Conservation (phyloP, 2,113 vertebrate species). For the Camelus bactrianus region DNA sequence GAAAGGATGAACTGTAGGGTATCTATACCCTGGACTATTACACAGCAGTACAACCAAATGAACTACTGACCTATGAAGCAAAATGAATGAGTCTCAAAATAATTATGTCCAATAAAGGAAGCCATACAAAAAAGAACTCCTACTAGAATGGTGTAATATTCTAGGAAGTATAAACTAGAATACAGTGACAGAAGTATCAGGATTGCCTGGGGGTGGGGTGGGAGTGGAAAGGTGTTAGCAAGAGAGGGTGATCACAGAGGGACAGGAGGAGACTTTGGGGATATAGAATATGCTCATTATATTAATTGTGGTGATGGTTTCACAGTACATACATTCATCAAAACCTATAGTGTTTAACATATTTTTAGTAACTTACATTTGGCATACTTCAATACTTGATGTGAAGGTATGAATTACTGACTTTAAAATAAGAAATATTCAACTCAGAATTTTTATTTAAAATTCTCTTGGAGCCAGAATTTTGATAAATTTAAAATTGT, state of each 20-base stretch:
- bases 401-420: not conserved
- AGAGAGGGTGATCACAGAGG: not conserved
- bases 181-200: not conserved
- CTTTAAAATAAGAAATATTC: slow-evolving; percentile 9
- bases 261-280: not conserved
- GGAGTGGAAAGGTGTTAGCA: not conserved
- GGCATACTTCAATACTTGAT: not conserved
- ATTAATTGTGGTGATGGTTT: not conserved
- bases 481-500: not conserved
- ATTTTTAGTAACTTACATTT: not conserved
- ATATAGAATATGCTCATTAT: not conserved
- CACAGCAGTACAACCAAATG: not conserved
- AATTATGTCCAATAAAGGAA: not conserved
- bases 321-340: not conserved
- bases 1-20: not conserved
- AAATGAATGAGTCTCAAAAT: not conserved
- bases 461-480: not conserved
- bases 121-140: not conserved
- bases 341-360: not conserved
- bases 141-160: not conserved
- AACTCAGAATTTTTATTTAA: not conserved
- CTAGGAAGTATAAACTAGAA: not conserved
- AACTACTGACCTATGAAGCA: not conserved
- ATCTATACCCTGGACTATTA: not conserved
- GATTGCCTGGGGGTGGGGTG: not conserved